These are phyloP conservation scores for Parauchenoglanis ngamensis DNA, from an alignment of 2,797 vertebrate species.

Conservation along the genomic window DNA sequence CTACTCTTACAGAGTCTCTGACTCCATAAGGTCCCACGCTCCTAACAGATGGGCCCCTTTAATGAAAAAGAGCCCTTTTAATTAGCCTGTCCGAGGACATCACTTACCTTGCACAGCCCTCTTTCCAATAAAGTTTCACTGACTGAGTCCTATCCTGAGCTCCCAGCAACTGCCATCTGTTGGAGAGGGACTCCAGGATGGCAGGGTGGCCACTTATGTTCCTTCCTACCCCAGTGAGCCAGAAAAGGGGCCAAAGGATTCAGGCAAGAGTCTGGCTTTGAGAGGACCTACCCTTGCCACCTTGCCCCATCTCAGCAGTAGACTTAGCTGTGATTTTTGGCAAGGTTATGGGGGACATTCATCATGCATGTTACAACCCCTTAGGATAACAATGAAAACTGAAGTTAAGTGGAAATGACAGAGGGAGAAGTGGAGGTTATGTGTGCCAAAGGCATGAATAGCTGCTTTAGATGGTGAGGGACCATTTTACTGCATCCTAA, in stretches of 20 bases:
- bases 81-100: constrained; percentile 85
- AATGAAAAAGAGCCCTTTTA: constrained; percentile 86
- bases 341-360: constrained; percentile 12
- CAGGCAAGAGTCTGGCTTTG: constrained; percentile 50
- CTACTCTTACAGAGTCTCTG: constrained; percentile 66
- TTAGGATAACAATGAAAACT: constrained; percentile 35
- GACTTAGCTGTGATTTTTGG: constrained; percentile 50
- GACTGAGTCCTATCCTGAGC: constrained; percentile 73
- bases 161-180: constrained; percentile 88
- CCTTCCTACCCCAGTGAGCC: constrained; percentile 77
- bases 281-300: constrained; percentile 55
- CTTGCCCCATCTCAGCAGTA: constrained; percentile 38
- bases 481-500: not conserved
- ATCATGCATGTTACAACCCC: constrained; percentile 34
- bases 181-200: constrained; percentile 75
- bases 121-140: constrained; percentile 79
- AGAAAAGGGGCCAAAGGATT: constrained; percentile 72
- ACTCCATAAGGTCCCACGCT: constrained; percentile 76
- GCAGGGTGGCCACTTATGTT: constrained; percentile 59
- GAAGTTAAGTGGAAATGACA: constrained; percentile 20
- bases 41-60: constrained; percentile 84
- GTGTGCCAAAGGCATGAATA: not conserved
- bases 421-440: constrained; percentile 16
- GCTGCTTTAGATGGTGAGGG: constrained; percentile 8
- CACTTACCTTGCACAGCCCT: constrained; percentile 76